Base-by-base conservation (phyloP, 2,113 vertebrate species). In the Platysteira castanea region DNA sequence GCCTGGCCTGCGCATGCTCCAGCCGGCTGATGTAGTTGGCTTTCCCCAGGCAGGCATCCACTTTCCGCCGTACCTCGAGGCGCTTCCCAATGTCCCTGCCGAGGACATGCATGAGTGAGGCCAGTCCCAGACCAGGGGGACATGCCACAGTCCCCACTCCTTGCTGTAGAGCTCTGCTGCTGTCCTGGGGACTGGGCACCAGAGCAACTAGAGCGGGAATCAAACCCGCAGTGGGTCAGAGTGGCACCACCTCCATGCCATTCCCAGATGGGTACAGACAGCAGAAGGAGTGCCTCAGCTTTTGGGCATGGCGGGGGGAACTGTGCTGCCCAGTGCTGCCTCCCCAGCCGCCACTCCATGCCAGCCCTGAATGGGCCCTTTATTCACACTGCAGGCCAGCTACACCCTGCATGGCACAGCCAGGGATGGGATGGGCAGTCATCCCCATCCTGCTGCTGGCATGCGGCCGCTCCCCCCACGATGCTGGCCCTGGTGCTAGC, bases 1-100 rank as follows among this genome's bases (percentile, higher is more conserved):
- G 99, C 82, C 98, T 97, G 7, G 99, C 99, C 96, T 99, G 99
- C 0, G 97, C 99, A 0, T 99, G 99, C 92, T 99, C 99, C 92
- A 99, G 97, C 26, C 98, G 98, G 54, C 97, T 98, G 97, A 99
- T 97, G 28, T 98, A 98, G 97, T 95, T 98, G 88, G 98, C 97
- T 87, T 98, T 98, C 7, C 99, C 99, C 4, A 96, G 64, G 97
- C 99, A 99, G 17, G 98, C 98, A 0, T 98, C 98, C 96, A 99
- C 98, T 0, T 94, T 98, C 96, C 97, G 98, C 53, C 98, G 98
- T 20, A 99, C 99, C 65, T 98, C 98, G 39, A 99, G 97, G 49
- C 95, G 98, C 94, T 98, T 99, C 92, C 98, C 99, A 1, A 99
- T 99, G 97, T 99, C 99, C 97, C 99, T 99, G 98, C 57, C 28